phyloP scores from a whole-genome alignment of 2,113 vertebrate genomes.

The Litocranius walleri region DNA sequence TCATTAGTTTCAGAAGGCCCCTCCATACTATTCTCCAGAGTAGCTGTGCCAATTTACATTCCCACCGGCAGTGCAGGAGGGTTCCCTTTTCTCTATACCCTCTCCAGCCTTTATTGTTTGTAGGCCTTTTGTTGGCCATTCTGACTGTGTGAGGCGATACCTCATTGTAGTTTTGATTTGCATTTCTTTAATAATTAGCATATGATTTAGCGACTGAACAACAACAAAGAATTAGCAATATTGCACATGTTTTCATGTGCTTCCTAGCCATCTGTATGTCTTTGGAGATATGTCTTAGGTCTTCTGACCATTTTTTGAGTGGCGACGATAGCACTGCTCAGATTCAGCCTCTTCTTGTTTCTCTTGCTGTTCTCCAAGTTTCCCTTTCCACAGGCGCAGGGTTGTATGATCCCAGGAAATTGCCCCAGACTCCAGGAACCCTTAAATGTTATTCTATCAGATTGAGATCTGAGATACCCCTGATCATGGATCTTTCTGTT shows the following conservation, averaged over 20 bases:
- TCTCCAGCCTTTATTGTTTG: background rate
- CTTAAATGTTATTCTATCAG: background rate
- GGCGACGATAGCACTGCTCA: background rate
- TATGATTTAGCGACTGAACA: background rate
- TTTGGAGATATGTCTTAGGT: background rate
- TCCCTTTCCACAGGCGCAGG: background rate
- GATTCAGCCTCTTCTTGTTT: background rate
- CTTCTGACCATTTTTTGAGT: background rate
- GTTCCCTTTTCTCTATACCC: background rate
- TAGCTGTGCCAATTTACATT: background rate
- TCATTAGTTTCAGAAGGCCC: background rate
- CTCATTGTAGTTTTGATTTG: background rate
- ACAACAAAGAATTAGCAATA: background rate
- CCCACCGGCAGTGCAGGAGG: background rate
- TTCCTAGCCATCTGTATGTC: background rate
- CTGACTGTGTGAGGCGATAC: background rate
- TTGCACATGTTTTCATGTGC: background rate
- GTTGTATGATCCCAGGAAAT: background rate
- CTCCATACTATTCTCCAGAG: background rate
- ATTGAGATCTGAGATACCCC: background rate
- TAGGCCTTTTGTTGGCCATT: background rate
- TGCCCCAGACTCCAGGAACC: background rate
- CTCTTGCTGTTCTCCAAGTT: background rate
- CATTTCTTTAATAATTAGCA: background rate
- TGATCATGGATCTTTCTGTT: background rate